These are phyloP conservation scores for Sigmodon hispidus DNA, from an alignment of 2,113 vertebrate species.

Conservation along the genomic window DNA sequence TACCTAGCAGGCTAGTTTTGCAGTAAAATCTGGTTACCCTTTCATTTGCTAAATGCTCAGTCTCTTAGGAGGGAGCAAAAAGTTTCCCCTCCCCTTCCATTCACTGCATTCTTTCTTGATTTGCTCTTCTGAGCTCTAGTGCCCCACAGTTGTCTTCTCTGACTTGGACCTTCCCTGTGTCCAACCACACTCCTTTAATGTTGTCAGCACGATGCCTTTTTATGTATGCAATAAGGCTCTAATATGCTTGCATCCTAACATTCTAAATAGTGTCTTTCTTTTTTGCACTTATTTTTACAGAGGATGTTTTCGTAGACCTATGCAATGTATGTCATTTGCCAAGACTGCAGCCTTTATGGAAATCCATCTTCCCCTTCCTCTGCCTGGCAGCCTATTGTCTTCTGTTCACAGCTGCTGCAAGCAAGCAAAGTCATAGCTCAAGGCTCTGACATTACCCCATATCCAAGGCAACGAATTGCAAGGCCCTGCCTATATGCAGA, in stretches of 20 bases:
- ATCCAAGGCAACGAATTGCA: conserved; percentile 33
- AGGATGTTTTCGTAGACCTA: conserved; percentile 34
- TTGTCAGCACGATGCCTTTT: neutral
- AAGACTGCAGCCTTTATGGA: neutral
- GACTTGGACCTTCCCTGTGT: accelerated
- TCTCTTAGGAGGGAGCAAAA: neutral
- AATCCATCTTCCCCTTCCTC: conserved; percentile 15
- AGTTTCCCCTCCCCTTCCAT: neutral
- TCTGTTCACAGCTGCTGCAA: neutral
- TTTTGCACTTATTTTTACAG: neutral
- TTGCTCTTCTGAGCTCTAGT: neutral
- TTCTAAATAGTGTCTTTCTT: conserved; percentile 30
- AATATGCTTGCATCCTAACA: conserved; percentile 18
- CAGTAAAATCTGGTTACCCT: neutral
- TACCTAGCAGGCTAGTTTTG: neutral
- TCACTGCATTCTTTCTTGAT: neutral
- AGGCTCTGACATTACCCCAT: conserved; percentile 24
- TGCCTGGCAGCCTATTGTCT: conserved; percentile 28
- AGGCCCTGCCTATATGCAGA: conserved; percentile 42
- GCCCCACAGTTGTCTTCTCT: neutral
- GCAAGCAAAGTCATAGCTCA: conserved; percentile 38
- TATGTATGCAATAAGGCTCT: neutral
- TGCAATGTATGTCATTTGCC: neutral
- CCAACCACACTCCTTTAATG: neutral
- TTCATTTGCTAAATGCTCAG: neutral